These are phyloP conservation scores for Polymixis flavicincta DNA, from an alignment of 2,888 invertebrate genomes.

Conservation along the genomic window DNA sequence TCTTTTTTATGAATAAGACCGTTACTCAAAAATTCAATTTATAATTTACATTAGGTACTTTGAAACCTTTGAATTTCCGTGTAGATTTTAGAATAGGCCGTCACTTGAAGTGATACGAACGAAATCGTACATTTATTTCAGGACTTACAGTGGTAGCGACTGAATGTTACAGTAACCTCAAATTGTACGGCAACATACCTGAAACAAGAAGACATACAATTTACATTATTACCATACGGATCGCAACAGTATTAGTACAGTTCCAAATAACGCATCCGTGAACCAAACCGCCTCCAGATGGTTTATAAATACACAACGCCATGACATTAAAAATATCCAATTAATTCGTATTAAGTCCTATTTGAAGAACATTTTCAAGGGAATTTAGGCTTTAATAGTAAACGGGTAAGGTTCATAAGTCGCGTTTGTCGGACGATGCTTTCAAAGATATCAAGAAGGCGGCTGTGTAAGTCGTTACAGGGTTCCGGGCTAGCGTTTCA, in stretches of 20 bases:
- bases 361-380: slow-evolving; percentile 63
- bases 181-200: slow-evolving; percentile 69
- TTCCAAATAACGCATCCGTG: slow-evolving; percentile 71
- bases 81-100: not conserved
- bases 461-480: slow-evolving; percentile 78
- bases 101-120: not conserved
- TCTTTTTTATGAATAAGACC: no score
- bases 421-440: slow-evolving; percentile 63
- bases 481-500: slow-evolving; percentile 78
- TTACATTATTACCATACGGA: slow-evolving; percentile 37
- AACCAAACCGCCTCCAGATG: slow-evolving; percentile 76
- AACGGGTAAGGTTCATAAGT: slow-evolving; percentile 57
- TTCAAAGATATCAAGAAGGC: slow-evolving; percentile 75
- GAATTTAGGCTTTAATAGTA: slow-evolving; percentile 69
- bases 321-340: slow-evolving; percentile 83
- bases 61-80: not conserved
- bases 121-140: not conserved
- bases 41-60: not conserved
- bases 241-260: slow-evolving; percentile 42
- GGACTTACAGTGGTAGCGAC: slow-evolving; percentile 27
- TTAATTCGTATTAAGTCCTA: slow-evolving; percentile 78
- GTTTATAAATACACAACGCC: slow-evolving; percentile 82
- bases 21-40: no score
- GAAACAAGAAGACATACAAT: slow-evolving; percentile 67
- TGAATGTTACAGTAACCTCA: slow-evolving; percentile 4